These are phyloP conservation scores for Drosophila pegasa DNA, from an alignment of 2,888 invertebrate species.

Conservation along the genomic window DNA sequence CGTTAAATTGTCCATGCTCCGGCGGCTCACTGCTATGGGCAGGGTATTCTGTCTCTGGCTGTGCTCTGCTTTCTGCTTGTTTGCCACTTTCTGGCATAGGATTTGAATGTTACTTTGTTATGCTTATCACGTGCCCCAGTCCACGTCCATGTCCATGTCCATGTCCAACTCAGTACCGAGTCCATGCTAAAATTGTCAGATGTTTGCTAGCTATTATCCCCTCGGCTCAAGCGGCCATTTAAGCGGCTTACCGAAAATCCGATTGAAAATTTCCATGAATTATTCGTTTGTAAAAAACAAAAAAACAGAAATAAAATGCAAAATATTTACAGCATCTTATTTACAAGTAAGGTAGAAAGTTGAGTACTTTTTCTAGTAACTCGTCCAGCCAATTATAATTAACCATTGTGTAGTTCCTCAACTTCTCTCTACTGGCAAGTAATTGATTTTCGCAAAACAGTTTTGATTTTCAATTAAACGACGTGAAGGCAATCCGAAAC, in stretches of 20 bases:
- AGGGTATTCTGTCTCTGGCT: constrained; percentile 13
- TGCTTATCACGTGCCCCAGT: constrained; percentile 67
- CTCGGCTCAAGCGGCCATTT: constrained; percentile 68
- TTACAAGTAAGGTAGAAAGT: neutral
- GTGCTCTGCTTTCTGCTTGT: constrained; percentile 41
- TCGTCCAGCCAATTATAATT: constrained; percentile 47
- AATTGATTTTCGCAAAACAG: constrained; percentile 69
- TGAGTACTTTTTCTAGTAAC: constrained; percentile 8
- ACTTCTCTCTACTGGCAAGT: constrained; percentile 32
- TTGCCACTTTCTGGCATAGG: constrained; percentile 61
- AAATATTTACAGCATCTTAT: constrained; percentile 17
- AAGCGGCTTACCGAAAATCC: constrained; percentile 73
- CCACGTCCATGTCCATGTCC: constrained; percentile 6
- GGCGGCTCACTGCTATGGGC: constrained; percentile 19
- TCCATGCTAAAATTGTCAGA: constrained; percentile 35
- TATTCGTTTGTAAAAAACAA: constrained; percentile 10
- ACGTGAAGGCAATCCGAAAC: constrained; percentile 11
- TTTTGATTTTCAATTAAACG: constrained; percentile 59
- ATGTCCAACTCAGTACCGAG: constrained; percentile 1
- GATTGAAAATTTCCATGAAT: constrained; percentile 69
- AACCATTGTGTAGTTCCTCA: constrained; percentile 25
- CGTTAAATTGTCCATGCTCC: constrained; percentile 70
- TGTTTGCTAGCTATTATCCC: constrained; percentile 47
- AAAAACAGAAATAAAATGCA: constrained; percentile 2
- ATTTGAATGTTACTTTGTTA: constrained; percentile 69